Evolutionary conservation across 64 coral and sea anemone genomes (phyloP).

Genomic region (Exaiptasia diaphana): DNA sequence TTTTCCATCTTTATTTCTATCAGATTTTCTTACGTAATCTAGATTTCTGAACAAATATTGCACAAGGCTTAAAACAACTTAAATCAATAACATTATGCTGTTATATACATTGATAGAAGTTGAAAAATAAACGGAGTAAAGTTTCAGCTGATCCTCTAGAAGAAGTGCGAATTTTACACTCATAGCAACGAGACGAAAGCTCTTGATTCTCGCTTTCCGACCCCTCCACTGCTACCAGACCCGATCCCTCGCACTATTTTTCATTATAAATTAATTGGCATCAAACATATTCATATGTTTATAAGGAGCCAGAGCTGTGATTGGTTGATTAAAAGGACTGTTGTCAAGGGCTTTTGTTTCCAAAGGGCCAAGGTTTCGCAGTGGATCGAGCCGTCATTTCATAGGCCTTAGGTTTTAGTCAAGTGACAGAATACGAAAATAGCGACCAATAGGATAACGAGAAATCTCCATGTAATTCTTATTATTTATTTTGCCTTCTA

Average conservation of each 20-base stretch:
- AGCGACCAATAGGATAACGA: conserved; percentile 42
- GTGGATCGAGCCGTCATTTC: conserved; percentile 3
- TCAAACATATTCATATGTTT: conserved; percentile 44
- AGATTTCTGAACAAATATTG: too few species aligned
- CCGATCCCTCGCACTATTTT: conserved; percentile 3
- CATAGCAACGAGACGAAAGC: too few species aligned
- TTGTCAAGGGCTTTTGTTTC: conserved; percentile 5
- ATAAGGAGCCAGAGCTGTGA: not conserved
- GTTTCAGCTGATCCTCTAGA: too few species aligned
- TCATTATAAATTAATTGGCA: conserved; percentile 59
- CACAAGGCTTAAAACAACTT: too few species aligned
- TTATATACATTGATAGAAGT: too few species aligned
- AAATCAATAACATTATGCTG: too few species aligned
- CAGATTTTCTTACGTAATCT: too few species aligned
- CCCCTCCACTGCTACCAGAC: not conserved
- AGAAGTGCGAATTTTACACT: too few species aligned
- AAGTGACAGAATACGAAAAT: conserved; percentile 19
- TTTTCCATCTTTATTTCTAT: too few species aligned
- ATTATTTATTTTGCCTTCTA: conserved; percentile 66
- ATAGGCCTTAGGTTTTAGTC: conserved; percentile 14
- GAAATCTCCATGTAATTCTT: conserved; percentile 51
- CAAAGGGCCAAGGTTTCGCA: conserved; percentile 29
- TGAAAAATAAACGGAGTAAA: too few species aligned
- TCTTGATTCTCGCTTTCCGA: too few species aligned
- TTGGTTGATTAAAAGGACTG: conserved; percentile 33